A percentile compares a stretch with the other conserved stretches of the same genome.
Conservation (phyloP, 1,140 invertebrate genomes). For the Pseudachorutes palmiensis region DNA sequence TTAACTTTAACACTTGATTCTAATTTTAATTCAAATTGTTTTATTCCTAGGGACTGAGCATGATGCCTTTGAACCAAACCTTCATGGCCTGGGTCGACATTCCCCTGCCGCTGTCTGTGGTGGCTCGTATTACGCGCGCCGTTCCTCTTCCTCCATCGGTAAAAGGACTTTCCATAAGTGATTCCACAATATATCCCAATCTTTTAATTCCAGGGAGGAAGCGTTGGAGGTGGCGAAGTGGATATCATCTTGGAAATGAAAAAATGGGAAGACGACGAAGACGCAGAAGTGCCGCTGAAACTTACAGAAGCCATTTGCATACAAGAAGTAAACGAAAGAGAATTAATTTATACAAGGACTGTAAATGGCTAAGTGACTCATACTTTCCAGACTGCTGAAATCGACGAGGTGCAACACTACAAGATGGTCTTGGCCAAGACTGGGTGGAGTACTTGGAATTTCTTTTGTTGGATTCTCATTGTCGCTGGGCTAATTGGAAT, state of each 20-base stretch:
- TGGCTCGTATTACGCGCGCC: not conserved
- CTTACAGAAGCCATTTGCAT: not conserved
- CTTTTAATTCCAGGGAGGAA: not conserved
- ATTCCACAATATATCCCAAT: not conserved
- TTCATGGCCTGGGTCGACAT: not conserved
- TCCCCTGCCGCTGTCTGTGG: not conserved
- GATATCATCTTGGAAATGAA: not conserved
- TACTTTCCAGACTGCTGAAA: not conserved
- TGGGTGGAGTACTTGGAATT: not conserved
- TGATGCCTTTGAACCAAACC: not conserved
- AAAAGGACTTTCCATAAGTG: no score
- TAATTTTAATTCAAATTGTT: not conserved
- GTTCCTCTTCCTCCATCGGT: not conserved
- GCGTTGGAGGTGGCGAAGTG: not conserved
- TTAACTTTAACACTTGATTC: not conserved
- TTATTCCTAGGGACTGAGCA: not conserved
- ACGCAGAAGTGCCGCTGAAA: not conserved
- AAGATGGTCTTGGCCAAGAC: not conserved
- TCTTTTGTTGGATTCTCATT: not conserved
- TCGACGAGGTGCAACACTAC: not conserved
- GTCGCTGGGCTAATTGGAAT: not conserved
- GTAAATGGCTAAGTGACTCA: no score
- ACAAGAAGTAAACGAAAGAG: not conserved
- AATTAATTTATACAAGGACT: no score
- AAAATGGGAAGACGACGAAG: not conserved